Percentiles rank a stretch among this genome's conserved stretches.
phyloP scores from a whole-genome alignment of 2,113 vertebrate species.

The Ailurus styani region DNA sequence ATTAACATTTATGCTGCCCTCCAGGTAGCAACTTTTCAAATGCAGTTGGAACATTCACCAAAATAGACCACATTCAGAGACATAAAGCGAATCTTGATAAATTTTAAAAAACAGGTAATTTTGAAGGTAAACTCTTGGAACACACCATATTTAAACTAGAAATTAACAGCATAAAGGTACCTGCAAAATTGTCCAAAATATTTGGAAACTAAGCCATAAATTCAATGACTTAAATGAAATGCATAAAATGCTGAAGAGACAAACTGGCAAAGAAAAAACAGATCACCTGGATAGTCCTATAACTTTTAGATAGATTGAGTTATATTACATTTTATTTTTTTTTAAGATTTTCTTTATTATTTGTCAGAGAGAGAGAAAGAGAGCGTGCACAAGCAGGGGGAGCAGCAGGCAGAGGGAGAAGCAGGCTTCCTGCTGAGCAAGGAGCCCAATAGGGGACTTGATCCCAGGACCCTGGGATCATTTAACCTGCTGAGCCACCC shows the following conservation, averaged over 20 bases:
- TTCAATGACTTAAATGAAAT: not conserved
- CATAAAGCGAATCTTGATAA: not conserved
- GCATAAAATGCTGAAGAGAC: not conserved
- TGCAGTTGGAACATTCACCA: not conserved
- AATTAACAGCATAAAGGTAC: not conserved
- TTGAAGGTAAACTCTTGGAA: not conserved
- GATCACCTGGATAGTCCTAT: not conserved
- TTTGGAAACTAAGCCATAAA: not conserved
- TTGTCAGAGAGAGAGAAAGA: not conserved
- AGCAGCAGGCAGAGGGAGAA: too few relatives aligned
- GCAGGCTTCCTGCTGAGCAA: too few relatives aligned
- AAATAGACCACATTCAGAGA: not conserved
- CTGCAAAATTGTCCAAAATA: not conserved
- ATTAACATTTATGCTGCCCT: not conserved
- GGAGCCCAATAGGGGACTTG: too few relatives aligned
- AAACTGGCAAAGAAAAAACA: not conserved
- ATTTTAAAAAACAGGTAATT: not conserved
- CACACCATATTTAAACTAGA: not conserved
- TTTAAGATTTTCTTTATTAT: too few relatives aligned
- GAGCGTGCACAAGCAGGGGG: too few relatives aligned
- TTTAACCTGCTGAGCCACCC: too few relatives aligned
- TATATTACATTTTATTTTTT: not conserved
- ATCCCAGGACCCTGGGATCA: too few relatives aligned
- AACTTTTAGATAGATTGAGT: not conserved
- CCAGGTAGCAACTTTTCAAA: not conserved